Base-by-base conservation (phyloP, 2,797 vertebrate genomes). In the Falco novaeseelandiae region DNA sequence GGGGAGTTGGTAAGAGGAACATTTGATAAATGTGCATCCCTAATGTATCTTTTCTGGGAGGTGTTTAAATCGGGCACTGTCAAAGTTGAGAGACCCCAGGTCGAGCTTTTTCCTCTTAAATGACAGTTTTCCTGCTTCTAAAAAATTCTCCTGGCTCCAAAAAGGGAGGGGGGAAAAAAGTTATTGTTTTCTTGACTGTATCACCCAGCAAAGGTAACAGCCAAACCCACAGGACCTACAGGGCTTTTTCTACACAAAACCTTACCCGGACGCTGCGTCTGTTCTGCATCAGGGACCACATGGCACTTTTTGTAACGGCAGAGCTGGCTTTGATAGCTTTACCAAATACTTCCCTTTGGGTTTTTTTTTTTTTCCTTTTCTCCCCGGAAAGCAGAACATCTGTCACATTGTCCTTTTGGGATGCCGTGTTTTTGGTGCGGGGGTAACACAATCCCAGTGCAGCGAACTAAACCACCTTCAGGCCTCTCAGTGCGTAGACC, bases 401-500 rank as follows among this genome's bases (percentile, higher is more conserved):
- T 42, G 69, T 26, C 25, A 0, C 8, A 0, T n/a, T 4, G 14
- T n/a, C 66, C 67, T n/a, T 73, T 32, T 1, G 25, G 19, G 59
- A 6, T 2, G 46, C 27, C 1, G 27, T 13, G 3, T 20, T 51
- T 42, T 36, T 0, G 7, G 40, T 2, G 15, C 2, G 10, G 8
- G 78, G 63, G 30, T 15, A 21, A 55, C 42, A 1, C 4, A 5
- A 15, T 29, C 59, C n/a, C 9, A 2, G 7, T 6, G 8, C n/a
- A 5, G 32, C 5, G 1, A n/a, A 36, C 58, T 57, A 46, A 71
- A 58, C 11, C 1, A 23, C 66, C 40, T 58, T 26, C 12, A 44
- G 51, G 3, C 40, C 74, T 18, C 55, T 15, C 3, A 34, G 26
- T 1, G 5, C 27, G 0, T 2, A 25, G 40, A 25, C 12, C 69